phyloP scores from a whole-genome alignment of 2,113 vertebrate genomes.

The Pandion haliaetus region DNA sequence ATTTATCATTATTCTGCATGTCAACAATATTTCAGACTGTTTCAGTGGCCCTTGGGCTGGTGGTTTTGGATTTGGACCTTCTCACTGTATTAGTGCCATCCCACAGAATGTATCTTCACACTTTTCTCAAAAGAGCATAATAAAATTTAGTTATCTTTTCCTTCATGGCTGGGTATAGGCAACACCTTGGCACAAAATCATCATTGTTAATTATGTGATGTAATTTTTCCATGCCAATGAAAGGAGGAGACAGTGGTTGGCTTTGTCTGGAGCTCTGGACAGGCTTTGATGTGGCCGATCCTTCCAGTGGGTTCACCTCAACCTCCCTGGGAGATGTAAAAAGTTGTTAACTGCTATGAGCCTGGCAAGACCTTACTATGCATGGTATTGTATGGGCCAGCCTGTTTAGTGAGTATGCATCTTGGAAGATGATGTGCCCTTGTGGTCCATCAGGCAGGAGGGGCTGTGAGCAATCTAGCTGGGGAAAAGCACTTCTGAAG shows the following conservation, averaged over 20 bases:
- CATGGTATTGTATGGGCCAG: neutral
- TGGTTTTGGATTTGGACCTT: neutral
- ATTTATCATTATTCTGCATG: neutral
- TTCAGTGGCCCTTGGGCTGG: neutral
- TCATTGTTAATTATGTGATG: neutral
- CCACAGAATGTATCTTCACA: neutral
- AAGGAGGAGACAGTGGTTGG: neutral
- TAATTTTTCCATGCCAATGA: neutral
- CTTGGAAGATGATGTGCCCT: neutral
- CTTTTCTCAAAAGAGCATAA: neutral
- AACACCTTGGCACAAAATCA: neutral
- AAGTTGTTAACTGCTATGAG: neutral
- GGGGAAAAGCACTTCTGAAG: neutral
- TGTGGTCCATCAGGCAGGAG: neutral
- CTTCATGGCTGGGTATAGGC: neutral
- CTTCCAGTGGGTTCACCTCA: neutral
- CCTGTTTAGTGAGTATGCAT: neutral
- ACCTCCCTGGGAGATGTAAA: neutral
- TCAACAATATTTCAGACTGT: neutral
- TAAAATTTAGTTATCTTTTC: neutral
- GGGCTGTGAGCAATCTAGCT: neutral
- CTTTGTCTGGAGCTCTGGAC: neutral
- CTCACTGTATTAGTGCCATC: neutral
- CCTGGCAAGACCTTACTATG: neutral
- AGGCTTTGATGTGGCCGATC: neutral